Conservation (phyloP, 2,797 vertebrate species). For the Peromyscus aztecus region DNA sequence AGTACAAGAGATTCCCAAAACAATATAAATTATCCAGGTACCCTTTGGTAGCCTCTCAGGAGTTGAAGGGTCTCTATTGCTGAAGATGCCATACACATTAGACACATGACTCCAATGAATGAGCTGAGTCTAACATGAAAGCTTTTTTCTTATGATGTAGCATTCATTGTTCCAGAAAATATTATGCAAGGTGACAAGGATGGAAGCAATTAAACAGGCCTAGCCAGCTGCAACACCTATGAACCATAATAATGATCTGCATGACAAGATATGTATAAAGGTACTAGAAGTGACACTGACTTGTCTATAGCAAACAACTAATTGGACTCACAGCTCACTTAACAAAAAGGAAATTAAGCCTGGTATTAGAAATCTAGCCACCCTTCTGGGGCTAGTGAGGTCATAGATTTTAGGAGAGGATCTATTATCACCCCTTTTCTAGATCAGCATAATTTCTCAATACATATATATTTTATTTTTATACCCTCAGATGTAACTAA, state of each 20-base stretch:
- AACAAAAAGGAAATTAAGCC: background rate
- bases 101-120: background rate
- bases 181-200: background rate
- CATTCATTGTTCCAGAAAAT: background rate
- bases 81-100: background rate
- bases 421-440: background rate
- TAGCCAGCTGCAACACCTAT: background rate
- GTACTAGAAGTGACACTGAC: background rate
- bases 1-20: background rate
- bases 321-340: background rate
- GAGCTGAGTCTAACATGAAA: background rate
- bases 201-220: background rate
- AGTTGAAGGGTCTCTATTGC: background rate
- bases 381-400: background rate
- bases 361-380: background rate
- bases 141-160: background rate
- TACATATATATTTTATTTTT: background rate
- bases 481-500: background rate
- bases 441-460: background rate
- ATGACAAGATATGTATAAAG: background rate
- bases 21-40: background rate
- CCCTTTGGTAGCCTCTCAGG: background rate
- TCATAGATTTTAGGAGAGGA: background rate
- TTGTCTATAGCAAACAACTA: background rate
- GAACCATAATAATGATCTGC: background rate